Evolutionary conservation across 1,140 invertebrate species (phyloP), one percentile per base, ranked within the genome.

Genomic region (Drosophila santomea): DNA sequence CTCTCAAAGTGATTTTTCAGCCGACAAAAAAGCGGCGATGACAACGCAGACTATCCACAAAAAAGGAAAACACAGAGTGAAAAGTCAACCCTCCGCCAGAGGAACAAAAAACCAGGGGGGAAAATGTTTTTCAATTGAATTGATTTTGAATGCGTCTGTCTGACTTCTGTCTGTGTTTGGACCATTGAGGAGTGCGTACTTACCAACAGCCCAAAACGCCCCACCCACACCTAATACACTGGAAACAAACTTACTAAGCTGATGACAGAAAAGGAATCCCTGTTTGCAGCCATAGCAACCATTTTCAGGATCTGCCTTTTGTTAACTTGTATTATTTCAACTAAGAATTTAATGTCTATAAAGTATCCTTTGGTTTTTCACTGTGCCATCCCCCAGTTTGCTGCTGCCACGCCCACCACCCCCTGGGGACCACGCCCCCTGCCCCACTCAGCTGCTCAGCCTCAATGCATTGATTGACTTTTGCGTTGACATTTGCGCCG

Each of bases 121-220:
- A 85, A 82, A 86, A 58, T 71, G 74, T 60, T 88, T 80, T 86
- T 86, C 83, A 86, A 86, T 86, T 88, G 83, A 86, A 88, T 86
- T 86, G 83, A 88, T 86, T 86, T 86, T 86, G 83, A 86, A 86
- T 86, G 79, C 43, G 52, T 66, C 48, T 56, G 83, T 75, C 83
- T 86, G 83, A 73, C 64, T 76, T 66, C 64, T 72, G 79, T 82
- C 74, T 82, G 71, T 71, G 69, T 45, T 74, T 74, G 61, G 61
- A 51, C 79, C 67, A 89, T 89, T 86, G 72, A 89, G 83, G 83
- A 89, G 83, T 86, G 84, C 83, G 83, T 88, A 58, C 73, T 57
- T 41, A 28, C 38, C 41, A 32, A 38, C 15, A 54, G 17, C 15
- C 28, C 57, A 66, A 41, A 25, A 35, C 28, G 11, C 15, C 20